phyloP scores from a whole-genome alignment of 2,113 vertebrate species.

The Otis tarda region DNA sequence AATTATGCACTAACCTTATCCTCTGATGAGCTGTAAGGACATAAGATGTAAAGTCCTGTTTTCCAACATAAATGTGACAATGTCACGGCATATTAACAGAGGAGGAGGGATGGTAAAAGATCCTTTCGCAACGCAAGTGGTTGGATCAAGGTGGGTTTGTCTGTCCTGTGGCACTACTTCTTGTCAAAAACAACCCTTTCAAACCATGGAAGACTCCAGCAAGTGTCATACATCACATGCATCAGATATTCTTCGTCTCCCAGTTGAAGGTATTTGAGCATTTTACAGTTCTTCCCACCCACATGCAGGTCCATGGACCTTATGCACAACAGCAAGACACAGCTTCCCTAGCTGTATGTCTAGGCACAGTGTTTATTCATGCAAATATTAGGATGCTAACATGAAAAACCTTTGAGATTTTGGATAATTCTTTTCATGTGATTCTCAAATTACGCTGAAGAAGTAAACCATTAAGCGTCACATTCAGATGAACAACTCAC shows the following conservation, averaged over 20 bases:
- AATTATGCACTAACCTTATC: neutral
- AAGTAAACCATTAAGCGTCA: neutral
- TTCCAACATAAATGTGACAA: neutral
- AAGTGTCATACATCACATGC: neutral
- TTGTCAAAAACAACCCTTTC: neutral
- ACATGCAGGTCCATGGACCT: neutral
- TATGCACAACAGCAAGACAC: neutral
- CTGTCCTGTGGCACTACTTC: neutral
- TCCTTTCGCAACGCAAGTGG: neutral
- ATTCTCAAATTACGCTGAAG: neutral
- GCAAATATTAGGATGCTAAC: neutral
- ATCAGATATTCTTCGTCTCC: neutral
- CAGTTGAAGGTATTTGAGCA: neutral
- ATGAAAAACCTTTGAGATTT: neutral
- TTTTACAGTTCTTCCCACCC: neutral
- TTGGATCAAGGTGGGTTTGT: neutral
- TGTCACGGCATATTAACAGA: neutral
- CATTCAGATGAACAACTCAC: neutral
- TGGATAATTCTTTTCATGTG: neutral
- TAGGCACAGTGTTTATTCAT: neutral
- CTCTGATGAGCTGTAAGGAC: neutral
- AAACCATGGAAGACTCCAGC: neutral
- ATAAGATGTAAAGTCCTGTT: neutral
- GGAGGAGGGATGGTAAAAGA: neutral
- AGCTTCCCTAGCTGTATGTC: neutral